Evolutionary conservation across 2,113 vertebrate species (phyloP).

Genomic region (Oenanthe oenanthe): DNA sequence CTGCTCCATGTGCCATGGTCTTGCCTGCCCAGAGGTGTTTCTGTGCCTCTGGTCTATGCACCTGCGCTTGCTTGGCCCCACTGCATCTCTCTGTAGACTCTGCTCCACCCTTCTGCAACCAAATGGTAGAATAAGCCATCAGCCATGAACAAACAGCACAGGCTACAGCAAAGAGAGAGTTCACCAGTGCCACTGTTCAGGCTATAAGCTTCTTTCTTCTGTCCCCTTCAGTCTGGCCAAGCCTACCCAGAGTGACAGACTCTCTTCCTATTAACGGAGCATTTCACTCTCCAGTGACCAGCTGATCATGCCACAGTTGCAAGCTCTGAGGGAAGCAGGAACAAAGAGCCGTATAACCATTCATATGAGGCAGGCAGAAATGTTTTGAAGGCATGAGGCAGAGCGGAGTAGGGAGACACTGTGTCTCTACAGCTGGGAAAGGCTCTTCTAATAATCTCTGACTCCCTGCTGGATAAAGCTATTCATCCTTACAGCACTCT

Average conservation of each 20-base stretch:
- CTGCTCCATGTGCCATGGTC: background rate
- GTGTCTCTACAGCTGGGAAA: background rate
- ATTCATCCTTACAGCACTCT: background rate
- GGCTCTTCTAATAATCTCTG: background rate
- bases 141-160: background rate
- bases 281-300: background rate
- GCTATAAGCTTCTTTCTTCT: background rate
- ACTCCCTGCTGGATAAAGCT: constrained; percentile 13
- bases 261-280: accelerated
- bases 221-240: background rate
- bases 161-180: background rate
- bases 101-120: background rate
- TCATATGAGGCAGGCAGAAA: background rate
- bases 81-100: background rate
- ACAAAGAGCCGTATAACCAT: background rate
- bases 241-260: background rate
- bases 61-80: background rate
- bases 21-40: background rate
- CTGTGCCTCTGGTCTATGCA: background rate
- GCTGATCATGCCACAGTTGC: background rate
- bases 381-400: background rate
- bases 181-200: background rate
- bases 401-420: background rate
- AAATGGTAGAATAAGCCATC: background rate
- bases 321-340: background rate